Percentiles rank a stretch among this genome's conserved stretches.
These are phyloP conservation scores for Lateolabrax maculatus DNA, from an alignment of 2,797 vertebrate species.

Conservation along the genomic window DNA sequence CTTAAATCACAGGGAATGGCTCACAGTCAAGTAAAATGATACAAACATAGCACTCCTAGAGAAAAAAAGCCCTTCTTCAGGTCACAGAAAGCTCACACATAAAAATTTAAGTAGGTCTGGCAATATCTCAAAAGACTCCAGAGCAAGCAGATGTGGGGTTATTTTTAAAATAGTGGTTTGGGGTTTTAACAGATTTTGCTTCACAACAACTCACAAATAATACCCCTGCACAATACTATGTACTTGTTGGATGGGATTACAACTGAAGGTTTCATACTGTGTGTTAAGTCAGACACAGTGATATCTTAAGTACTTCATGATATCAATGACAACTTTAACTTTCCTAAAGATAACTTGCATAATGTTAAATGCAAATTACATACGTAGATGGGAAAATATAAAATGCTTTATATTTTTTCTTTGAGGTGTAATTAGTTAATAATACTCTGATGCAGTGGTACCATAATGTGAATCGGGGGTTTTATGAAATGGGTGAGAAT, in stretches of 20 bases:
- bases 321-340: neutral
- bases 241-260: neutral
- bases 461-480: neutral
- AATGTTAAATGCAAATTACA: neutral
- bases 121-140: conserved; percentile 44
- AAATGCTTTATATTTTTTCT: neutral
- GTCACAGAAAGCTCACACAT: conserved; percentile 37
- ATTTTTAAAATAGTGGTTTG: conserved; percentile 36
- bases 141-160: conserved; percentile 20
- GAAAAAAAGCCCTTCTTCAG: conserved; percentile 18
- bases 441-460: neutral
- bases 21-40: conserved; percentile 18
- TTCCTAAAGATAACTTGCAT: neutral
- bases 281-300: neutral
- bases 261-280: neutral
- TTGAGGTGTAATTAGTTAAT: neutral
- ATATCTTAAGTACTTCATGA: neutral
- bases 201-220: conserved; percentile 12
- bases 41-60: conserved; percentile 24
- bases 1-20: conserved; percentile 4
- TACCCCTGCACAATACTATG: neutral
- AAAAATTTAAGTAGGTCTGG: conserved; percentile 25
- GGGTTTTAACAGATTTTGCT: conserved; percentile 18
- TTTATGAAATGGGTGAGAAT: neutral
- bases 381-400: neutral